These are phyloP conservation scores for Muschampia plurimacula DNA, from an alignment of 2,888 invertebrate species.

Conservation along the genomic window DNA sequence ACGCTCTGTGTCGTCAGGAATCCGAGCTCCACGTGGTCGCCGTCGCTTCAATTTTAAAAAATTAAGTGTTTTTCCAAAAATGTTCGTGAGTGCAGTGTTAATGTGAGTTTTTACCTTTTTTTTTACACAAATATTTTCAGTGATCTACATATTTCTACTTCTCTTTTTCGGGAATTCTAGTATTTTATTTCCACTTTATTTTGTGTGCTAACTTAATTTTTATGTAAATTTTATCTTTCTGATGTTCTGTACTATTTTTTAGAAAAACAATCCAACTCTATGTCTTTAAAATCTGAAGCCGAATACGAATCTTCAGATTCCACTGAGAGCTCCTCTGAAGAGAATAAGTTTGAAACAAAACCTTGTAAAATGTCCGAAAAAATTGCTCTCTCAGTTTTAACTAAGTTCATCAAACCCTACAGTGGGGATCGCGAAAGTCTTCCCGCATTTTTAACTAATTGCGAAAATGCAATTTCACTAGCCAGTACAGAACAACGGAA, in stretches of 20 bases:
- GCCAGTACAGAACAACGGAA: constrained; percentile 13
- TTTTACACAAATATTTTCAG: no score
- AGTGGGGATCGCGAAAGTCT: constrained; percentile 22
- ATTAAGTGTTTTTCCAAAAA: no score
- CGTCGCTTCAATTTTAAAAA: background rate
- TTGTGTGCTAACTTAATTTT: no score
- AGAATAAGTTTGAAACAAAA: no score
- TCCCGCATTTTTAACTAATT: constrained; percentile 36
- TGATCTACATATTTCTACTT: no score
- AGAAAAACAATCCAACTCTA: background rate
- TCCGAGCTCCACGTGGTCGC: background rate
- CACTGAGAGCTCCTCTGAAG: no score
- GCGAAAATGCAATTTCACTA: constrained; percentile 23
- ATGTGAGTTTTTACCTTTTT: no score
- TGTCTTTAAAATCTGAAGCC: background rate
- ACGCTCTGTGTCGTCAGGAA: background rate
- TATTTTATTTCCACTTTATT: no score
- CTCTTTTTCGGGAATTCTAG: no score
- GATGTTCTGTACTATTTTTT: no score
- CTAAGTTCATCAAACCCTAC: constrained; percentile 29
- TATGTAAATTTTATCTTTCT: no score
- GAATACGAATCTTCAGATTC: background rate
- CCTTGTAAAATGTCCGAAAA: background rate
- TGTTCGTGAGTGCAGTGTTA: no score
- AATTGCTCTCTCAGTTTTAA: background rate